A percentile compares a stretch with the other conserved stretches of the same genome.
Conservation (phyloP, 64 coral and sea anemone genomes). For the Stichodactyla mertensii region DNA sequence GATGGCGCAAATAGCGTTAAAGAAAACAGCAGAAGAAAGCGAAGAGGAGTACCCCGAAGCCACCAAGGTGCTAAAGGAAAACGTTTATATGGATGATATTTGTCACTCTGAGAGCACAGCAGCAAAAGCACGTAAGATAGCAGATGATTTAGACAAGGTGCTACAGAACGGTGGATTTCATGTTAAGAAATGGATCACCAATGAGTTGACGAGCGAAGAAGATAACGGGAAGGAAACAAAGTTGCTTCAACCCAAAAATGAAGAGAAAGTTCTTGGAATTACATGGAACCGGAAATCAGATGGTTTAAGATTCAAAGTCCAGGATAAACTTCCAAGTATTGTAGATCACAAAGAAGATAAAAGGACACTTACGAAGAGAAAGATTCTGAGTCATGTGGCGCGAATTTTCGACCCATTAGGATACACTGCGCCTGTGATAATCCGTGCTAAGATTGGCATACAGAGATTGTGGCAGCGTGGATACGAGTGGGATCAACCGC, state of each 20-base stretch:
- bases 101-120: conserved; percentile 17
- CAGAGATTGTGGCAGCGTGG: conserved; percentile 46
- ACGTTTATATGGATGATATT: conserved; percentile 61
- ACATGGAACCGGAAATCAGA: conserved; percentile 38
- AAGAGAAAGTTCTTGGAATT: conserved; percentile 43
- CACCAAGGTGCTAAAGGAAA: conserved; percentile 31
- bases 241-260: neutral
- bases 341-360: conserved; percentile 9
- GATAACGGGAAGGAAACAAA: neutral
- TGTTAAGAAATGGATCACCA: conserved; percentile 38
- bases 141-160: conserved; percentile 25
- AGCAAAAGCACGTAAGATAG: conserved; percentile 17
- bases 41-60: conserved; percentile 35
- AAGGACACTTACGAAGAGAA: conserved; percentile 46
- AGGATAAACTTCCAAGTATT: conserved; percentile 4
- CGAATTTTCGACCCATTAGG: conserved; percentile 45
- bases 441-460: conserved; percentile 41
- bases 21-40: conserved; percentile 56
- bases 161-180: conserved; percentile 18
- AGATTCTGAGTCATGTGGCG: conserved; percentile 51
- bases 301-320: conserved; percentile 28
- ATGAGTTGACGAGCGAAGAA: neutral
- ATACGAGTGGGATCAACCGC: conserved; percentile 45
- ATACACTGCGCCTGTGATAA: conserved; percentile 33
- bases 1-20: conserved; percentile 48